Evolutionary conservation across 2,888 invertebrate genomes (phyloP).

Genomic region (Pyrrhosoma nymphula): DNA sequence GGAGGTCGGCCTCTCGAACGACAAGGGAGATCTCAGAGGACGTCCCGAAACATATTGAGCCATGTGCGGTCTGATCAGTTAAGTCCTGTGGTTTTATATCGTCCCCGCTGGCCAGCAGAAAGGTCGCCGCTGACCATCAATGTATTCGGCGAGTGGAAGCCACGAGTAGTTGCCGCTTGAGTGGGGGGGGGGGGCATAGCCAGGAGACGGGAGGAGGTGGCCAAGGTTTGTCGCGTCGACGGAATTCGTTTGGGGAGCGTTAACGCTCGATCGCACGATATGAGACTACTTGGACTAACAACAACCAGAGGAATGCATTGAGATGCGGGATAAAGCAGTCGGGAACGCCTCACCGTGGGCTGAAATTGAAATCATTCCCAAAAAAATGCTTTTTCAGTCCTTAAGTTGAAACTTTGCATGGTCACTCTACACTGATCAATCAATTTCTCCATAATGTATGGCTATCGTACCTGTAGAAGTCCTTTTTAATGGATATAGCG

Average conservation of each 20-base stretch:
- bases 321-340: too few species aligned
- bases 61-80: slow-evolving; percentile 7
- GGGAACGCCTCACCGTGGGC: too few species aligned
- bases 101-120: not conserved
- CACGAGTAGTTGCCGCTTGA: not conserved
- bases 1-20: not conserved
- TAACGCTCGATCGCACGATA: not conserved
- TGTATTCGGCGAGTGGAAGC: not conserved
- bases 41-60: not conserved
- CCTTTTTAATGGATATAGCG: too few species aligned
- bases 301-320: not conserved
- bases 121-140: not conserved
- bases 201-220: too few species aligned
- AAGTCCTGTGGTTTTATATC: not conserved
- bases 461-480: too few species aligned
- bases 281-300: not conserved
- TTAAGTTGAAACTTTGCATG: too few species aligned
- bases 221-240: not conserved
- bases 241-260: not conserved
- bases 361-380: too few species aligned
- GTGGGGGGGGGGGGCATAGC: not conserved
- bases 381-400: too few species aligned
- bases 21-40: not conserved
- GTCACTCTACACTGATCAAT: too few species aligned
- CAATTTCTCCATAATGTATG: too few species aligned